phyloP scores from a whole-genome alignment of 2,888 invertebrate genomes.

The Agrotis puta region DNA sequence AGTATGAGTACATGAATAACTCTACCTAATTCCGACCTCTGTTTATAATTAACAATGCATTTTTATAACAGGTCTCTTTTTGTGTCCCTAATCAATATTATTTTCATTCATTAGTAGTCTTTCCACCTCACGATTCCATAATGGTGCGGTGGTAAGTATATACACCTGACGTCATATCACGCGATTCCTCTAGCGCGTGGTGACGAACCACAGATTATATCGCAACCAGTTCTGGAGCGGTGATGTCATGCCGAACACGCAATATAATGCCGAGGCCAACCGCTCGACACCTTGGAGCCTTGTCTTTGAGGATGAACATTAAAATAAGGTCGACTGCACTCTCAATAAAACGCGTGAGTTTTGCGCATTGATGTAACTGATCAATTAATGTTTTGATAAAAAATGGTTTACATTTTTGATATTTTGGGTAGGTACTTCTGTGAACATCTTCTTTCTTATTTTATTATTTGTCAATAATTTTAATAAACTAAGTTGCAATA shows the following conservation, averaged over 20 bases:
- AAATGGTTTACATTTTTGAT: background rate
- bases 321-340: constrained; percentile 62
- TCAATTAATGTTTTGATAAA: background rate
- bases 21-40: too few relatives aligned
- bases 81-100: background rate
- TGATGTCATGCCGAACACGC: constrained; percentile 76
- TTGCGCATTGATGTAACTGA: background rate
- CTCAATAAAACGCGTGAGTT: constrained; percentile 37
- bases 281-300: constrained; percentile 70
- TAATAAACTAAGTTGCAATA: too few relatives aligned
- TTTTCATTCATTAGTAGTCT: constrained; percentile 19
- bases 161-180: constrained; percentile 56
- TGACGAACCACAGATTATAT: constrained; percentile 62
- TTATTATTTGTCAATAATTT: too few relatives aligned
- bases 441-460: too few relatives aligned
- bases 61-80: background rate
- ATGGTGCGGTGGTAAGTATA: constrained; percentile 33
- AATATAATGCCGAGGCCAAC: constrained; percentile 72
- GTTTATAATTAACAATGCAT: too few relatives aligned
- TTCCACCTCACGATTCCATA: constrained; percentile 23
- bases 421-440: too few relatives aligned
- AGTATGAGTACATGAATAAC: too few relatives aligned
- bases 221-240: constrained; percentile 55
- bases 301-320: constrained; percentile 61
- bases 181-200: constrained; percentile 34